Base-by-base conservation (phyloP, 1,140 invertebrate species). In the Drosophila ficusphila region DNA sequence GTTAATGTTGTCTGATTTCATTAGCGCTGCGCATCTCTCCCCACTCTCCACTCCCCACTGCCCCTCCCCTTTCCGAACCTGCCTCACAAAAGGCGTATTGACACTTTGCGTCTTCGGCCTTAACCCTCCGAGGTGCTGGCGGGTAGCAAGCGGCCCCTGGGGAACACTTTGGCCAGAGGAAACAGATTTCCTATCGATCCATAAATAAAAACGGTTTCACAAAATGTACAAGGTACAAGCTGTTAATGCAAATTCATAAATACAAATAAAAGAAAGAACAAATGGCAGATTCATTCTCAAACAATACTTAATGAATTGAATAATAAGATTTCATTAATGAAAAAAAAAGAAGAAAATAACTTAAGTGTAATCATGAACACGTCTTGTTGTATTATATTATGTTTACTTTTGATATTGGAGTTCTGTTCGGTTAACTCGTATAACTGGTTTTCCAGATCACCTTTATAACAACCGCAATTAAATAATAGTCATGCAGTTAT, bases 1-100 rank as follows among this genome's bases (percentile, higher is more conserved):
- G 81, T 86, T 85, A 85, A 85, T 85, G 81, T 81, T 85, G 82
- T 86, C 81, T 85, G 81, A 85, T 85, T 86, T 85, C 81, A 85
- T 85, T 85, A 85, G 81, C 76, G 72, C 67, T 46, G 29, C 23
- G 12, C 38, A 38, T 16, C 31, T 48, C 14, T n/a, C 9, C 19
- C 23, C 25, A n/a, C n/a, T 12, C 16, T 36, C 12, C 41, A 2
- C n/a, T 2, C 6, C 31, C 36, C 4, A 11, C 39, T 21, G 4
- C 3, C n/a, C 25, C n/a, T 12, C 3, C 1, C 6, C 18, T 21
- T 2, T 0, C 9, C 52, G 16, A 41, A 36, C 21, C 39, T 36
- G 38, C 18, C 7, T 16, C 33, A 27, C 36, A 62, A 71, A 56
- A 58, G 42, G 23, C 34, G 39, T 73, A 76, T 85, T 85, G 79